Percentiles rank a stretch among this genome's conserved stretches.
Evolutionary conservation across 35 echinoderm and acorn worm species (phyloP).

Genomic region (Amphiura filiformis): DNA sequence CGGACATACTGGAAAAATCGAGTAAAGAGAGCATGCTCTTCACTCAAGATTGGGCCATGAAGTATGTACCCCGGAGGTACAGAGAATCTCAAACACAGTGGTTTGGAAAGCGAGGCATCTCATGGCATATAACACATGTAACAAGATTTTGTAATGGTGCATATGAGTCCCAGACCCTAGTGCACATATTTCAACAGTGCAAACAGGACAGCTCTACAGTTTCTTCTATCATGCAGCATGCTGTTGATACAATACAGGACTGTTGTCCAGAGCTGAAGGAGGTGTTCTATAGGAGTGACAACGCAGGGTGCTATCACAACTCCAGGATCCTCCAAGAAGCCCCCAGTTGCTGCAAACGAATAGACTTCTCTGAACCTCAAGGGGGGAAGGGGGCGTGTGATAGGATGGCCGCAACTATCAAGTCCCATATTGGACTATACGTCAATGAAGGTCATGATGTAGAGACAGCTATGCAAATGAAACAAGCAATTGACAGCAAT

Average conservation of each 20-base stretch:
- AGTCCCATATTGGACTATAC: neutral
- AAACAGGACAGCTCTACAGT: neutral
- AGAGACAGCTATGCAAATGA: neutral
- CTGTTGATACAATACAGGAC: neutral
- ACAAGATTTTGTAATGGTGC: too few relatives aligned
- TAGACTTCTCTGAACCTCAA: conserved; percentile 26
- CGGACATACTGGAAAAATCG: neutral
- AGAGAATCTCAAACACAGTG: too few relatives aligned
- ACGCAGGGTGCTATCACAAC: conserved; percentile 13
- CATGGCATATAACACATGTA: too few relatives aligned
- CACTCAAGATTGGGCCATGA: too few relatives aligned
- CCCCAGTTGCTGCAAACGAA: neutral
- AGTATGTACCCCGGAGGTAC: too few relatives aligned
- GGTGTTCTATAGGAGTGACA: neutral
- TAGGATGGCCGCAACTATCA: neutral
- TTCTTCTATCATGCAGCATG: neutral
- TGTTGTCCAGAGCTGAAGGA: neutral
- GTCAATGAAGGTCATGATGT: conserved; percentile 20
- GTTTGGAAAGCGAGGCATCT: too few relatives aligned
- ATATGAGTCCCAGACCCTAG: too few relatives aligned
- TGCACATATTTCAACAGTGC: neutral
- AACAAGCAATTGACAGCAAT: neutral
- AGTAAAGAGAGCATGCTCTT: neutral
- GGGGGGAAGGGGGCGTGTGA: conserved; percentile 12
- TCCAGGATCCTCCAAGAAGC: neutral